A percentile compares a stretch with the other conserved stretches of the same genome.
phyloP scores from a whole-genome alignment of 2,797 vertebrate genomes.

The Mycteria americana region DNA sequence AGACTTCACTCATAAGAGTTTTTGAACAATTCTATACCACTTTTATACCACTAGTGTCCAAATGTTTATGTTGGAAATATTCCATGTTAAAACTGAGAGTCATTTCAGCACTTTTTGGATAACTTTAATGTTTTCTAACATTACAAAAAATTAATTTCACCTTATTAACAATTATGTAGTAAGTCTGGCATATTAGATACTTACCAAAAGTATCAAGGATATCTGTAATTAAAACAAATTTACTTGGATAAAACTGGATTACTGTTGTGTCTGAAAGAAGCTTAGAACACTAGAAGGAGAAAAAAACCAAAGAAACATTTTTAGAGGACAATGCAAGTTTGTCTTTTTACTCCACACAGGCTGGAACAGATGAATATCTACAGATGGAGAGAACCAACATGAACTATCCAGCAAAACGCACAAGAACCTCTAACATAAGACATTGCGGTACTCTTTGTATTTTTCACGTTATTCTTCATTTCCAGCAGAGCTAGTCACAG shows the following conservation, averaged over 20 bases:
- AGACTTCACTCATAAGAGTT: not conserved
- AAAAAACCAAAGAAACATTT: not conserved
- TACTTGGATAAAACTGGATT: slow-evolving; percentile 99
- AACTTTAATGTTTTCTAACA: not conserved
- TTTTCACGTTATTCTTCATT: not conserved
- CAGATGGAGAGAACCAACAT: not conserved
- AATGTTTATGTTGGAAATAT: not conserved
- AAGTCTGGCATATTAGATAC: slow-evolving; percentile 37
- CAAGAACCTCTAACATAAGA: not conserved
- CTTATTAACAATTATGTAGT: not conserved
- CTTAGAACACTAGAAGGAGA: slow-evolving; percentile 88
- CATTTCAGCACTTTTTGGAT: not conserved
- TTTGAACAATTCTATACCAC: not conserved
- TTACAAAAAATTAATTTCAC: not conserved
- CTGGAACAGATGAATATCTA: not conserved
- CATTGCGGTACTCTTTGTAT: fast-evolving
- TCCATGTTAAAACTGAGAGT: not conserved
- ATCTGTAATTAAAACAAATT: slow-evolving; percentile 97
- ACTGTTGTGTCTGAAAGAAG: slow-evolving; percentile 95
- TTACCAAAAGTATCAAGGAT: slow-evolving; percentile 97
- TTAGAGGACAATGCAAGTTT: not conserved
- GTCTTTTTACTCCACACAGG: not conserved
- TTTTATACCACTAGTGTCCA: not conserved
- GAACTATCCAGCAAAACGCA: not conserved
- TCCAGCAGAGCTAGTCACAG: not conserved